Conservation (phyloP, 2,888 invertebrate species). For the Masnerella sp. region DNA sequence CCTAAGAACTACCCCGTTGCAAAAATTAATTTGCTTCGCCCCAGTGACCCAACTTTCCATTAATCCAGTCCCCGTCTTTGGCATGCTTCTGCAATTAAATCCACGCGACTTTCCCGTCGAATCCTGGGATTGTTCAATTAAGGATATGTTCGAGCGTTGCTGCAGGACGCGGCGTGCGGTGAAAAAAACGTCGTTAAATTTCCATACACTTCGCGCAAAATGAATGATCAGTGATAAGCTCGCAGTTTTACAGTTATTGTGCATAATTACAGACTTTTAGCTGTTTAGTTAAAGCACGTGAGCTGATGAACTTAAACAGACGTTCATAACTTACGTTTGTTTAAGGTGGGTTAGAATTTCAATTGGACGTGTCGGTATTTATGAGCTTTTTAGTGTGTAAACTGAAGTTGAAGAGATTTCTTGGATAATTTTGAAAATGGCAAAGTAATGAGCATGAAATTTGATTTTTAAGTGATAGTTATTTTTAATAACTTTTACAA, state of each 20-base stretch:
- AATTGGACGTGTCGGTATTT: too few relatives aligned
- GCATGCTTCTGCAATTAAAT: slow-evolving; percentile 31
- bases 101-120: slow-evolving; percentile 32
- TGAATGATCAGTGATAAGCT: slow-evolving; percentile 21
- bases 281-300: neutral
- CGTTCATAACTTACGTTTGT: too few relatives aligned
- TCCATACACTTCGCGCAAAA: slow-evolving; percentile 37
- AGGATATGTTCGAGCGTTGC: slow-evolving; percentile 14
- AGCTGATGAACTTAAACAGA: too few relatives aligned
- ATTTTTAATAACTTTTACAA: too few relatives aligned
- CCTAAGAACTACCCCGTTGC: slow-evolving; percentile 8
- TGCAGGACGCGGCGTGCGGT: neutral
- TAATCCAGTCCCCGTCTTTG: slow-evolving; percentile 30
- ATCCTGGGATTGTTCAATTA: slow-evolving; percentile 42
- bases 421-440: too few relatives aligned
- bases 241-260: slow-evolving; percentile 22
- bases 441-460: too few relatives aligned
- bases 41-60: slow-evolving; percentile 34
- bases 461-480: too few relatives aligned
- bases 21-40: slow-evolving; percentile 39
- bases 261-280: slow-evolving; percentile 22
- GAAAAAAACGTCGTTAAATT: slow-evolving; percentile 28
- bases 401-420: too few relatives aligned
- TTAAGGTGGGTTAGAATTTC: too few relatives aligned
- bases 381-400: too few relatives aligned